Evolutionary conservation across 2,113 vertebrate genomes (phyloP).

Genomic region (Oreocharis arfaki): DNA sequence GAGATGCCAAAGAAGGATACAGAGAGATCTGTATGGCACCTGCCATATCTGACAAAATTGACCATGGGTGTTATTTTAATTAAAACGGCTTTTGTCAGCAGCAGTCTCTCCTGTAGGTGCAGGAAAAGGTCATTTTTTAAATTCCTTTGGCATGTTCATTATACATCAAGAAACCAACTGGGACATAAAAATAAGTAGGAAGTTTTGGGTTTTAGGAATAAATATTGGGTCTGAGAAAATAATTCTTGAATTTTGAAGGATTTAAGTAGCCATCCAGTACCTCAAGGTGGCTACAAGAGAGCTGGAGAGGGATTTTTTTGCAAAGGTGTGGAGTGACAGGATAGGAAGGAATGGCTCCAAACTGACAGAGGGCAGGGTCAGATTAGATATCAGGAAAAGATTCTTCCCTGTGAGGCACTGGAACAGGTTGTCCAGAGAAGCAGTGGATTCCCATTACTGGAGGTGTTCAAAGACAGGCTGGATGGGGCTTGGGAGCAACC

Average conservation of each 20-base stretch:
- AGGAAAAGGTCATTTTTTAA: neutral
- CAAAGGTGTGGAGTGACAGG: neutral
- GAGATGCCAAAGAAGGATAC: neutral
- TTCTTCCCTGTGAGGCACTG: neutral
- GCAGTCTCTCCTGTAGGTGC: neutral
- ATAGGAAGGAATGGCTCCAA: neutral
- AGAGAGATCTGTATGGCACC: neutral
- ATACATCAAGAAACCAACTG: neutral
- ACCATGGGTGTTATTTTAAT: neutral
- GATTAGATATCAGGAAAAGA: neutral
- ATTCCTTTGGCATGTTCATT: neutral
- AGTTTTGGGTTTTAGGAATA: neutral
- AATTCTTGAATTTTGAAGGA: neutral
- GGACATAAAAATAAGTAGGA: neutral
- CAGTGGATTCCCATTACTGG: neutral
- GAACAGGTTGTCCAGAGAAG: neutral
- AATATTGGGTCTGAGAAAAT: neutral
- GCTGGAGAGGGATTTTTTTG: neutral
- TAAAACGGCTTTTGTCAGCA: neutral
- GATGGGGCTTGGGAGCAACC: neutral
- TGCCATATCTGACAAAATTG: neutral
- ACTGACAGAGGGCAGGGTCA: neutral
- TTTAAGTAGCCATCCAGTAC: neutral
- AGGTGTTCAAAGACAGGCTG: neutral
- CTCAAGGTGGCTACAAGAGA: neutral